Evolutionary conservation across 2,888 invertebrate genomes (phyloP), one percentile per base, ranked within the genome.

Genomic region (Blastobasis adustella): DNA sequence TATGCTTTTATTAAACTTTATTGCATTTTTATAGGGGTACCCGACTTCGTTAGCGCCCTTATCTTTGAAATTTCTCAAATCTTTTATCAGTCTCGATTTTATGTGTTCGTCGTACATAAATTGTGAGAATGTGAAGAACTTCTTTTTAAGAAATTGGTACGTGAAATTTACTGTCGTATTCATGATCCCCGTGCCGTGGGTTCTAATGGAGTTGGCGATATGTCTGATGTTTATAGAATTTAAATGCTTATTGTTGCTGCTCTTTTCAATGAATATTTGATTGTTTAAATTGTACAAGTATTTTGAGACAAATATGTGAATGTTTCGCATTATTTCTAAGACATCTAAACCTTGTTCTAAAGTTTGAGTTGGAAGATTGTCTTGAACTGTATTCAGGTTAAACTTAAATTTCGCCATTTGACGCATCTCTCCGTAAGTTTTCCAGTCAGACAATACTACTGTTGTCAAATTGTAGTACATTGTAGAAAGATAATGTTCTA

Each of bases 51-150:
- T 87, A 55, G 79, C 83, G 65, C 92, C 91, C 63, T 91, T 92
- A 67, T 98, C 97, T 56, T 93, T 91, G 69, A 97, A 95, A 71
- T 91, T 93, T 61, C 95, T 91, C 56, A 95, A 89, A 76, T 98
- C 98, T 80, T 97, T 97, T 59, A 96, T 91, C 4, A 99, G 89
- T 52, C 97, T 91, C 0, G 98, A 98, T 79, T 98, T 98, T 49
- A 99, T 98, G 69, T 98, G 98, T 79, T 99, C 99, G 74, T 99
- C 98, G 73, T 95, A 98, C 79, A 99, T 92, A 76, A 99, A 99
- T 79, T 98, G 98, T 0, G 98, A 98, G 76, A 99, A 97, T 0
- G 94, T 94, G 65, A 94, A 95, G 68, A 99, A 95, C 78, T 98
- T 98, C 63, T 96, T 94, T 60, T 96, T 92, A 59, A 99, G 87